Conservation (phyloP, 1,140 invertebrate genomes). For the Orchestia grillus region DNA sequence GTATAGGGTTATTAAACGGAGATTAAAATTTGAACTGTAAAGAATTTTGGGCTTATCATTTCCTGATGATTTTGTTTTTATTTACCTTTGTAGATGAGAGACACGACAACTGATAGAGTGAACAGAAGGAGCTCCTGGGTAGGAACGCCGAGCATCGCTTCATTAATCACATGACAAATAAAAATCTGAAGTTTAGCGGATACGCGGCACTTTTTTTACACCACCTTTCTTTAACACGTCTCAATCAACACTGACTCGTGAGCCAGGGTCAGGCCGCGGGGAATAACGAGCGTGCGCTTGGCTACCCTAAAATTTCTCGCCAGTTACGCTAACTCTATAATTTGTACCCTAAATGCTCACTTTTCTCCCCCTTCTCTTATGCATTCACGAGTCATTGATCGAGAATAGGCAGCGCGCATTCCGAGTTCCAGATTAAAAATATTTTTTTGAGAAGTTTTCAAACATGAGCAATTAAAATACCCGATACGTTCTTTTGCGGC, state of each 20-base stretch:
- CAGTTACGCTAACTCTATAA: too few species aligned
- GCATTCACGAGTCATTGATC: too few species aligned
- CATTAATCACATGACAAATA: constrained; percentile 7
- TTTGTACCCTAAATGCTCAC: too few species aligned
- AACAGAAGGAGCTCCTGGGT: constrained; percentile 33
- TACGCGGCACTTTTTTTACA: neutral
- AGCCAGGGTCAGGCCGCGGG: too few species aligned
- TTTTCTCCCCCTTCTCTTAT: too few species aligned
- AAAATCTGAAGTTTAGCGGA: constrained; percentile 10
- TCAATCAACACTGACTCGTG: neutral
- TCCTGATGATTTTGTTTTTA: neutral
- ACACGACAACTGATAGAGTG: neutral
- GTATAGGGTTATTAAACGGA: neutral
- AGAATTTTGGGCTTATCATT: neutral
- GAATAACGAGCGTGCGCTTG: too few species aligned
- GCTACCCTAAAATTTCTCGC: too few species aligned
- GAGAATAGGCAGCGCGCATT: too few species aligned
- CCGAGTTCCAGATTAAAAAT: too few species aligned
- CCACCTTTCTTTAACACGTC: neutral
- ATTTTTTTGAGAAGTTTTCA: too few species aligned
- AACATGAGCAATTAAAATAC: too few species aligned
- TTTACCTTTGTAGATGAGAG: neutral
- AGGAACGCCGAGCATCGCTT: constrained; percentile 38
- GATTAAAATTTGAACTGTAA: neutral
- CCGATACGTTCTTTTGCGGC: too few species aligned